A percentile compares a stretch with the other conserved stretches of the same genome.
Conservation (phyloP, 1,140 invertebrate genomes). For the Saccostrea echinata region DNA sequence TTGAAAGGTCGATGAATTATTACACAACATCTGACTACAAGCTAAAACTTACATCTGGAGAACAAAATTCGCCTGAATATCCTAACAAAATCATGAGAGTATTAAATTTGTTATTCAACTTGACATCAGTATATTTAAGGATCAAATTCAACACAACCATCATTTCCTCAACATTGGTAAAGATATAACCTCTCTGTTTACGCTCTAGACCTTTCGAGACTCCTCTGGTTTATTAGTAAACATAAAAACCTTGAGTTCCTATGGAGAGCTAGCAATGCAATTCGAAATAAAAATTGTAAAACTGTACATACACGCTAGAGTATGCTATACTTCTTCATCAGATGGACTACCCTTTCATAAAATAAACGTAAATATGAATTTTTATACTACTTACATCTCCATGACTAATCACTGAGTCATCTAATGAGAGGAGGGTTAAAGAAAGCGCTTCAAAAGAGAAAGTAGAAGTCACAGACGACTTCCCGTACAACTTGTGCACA, state of each 20-base stretch:
- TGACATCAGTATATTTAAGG: not conserved
- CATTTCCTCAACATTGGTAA: not conserved
- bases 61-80: not conserved
- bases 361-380: no score
- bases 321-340: no score
- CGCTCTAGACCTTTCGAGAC: conserved; percentile 17
- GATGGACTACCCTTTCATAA: no score
- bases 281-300: not conserved
- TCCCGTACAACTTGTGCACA: no score
- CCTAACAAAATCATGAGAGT: not conserved
- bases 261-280: not conserved
- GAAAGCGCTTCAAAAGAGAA: no score
- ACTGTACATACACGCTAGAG: no score
- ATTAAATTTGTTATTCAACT: not conserved
- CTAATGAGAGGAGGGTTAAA: no score
- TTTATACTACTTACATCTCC: no score
- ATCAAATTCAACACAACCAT: not conserved
- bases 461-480: no score
- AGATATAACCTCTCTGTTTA: not conserved
- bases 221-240: not conserved
- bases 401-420: no score
- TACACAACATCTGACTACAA: not conserved
- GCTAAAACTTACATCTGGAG: not conserved
- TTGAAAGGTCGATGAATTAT: not conserved
- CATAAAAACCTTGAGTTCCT: not conserved